Base-by-base conservation (phyloP, 2,797 vertebrate species). In the Acipenser oxyrinchus region DNA sequence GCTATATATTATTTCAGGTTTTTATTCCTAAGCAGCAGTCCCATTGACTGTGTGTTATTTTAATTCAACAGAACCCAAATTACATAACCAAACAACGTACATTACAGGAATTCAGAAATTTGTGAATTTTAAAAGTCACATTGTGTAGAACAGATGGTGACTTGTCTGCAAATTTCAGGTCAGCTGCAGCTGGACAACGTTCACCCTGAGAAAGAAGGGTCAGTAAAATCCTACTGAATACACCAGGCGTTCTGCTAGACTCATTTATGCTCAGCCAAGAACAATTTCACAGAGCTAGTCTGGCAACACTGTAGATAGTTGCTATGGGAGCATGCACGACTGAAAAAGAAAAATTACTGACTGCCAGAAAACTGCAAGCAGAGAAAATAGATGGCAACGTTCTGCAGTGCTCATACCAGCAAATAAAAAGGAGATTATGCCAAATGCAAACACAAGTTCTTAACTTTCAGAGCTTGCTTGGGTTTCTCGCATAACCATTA, bases 261-360 rank as follows among this genome's bases (percentile, higher is more conserved):
- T 68, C 76, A 77, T 76, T 79, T 78, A 78, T 68, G 70, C 68
- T 18, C 69, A 59, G 72, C 72, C 70, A 69, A 71, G 74, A 75
- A 75, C 72, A 73, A 77, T 81, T 81, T 78, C 74, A 72, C 70
- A 68, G 67, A 57, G 62, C 69, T 71, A 60, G 71, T 70, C 72
- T 77, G 78, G 75, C 76, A 70, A 70, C 76, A 77, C 74, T 75
- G 75, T 77, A 78, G 74, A 79, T 76, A 76, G 78, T 81, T 79
- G 74, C 78, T 74, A 81, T 78, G 78, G 79, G 64, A 79, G 73
- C 76, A 23, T 23, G 61, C 51, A 51, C 67, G 71, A 78, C 74
- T 76, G 75, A 81, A 78, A 78, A 76, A 68, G 62, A 71, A 71
- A 80, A 82, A 80, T 76, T 75, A 80, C 68, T 78, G 75, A 71